These are phyloP conservation scores for Ammodytes marinus DNA, from an alignment of 2,113 vertebrate species.

Conservation along the genomic window DNA sequence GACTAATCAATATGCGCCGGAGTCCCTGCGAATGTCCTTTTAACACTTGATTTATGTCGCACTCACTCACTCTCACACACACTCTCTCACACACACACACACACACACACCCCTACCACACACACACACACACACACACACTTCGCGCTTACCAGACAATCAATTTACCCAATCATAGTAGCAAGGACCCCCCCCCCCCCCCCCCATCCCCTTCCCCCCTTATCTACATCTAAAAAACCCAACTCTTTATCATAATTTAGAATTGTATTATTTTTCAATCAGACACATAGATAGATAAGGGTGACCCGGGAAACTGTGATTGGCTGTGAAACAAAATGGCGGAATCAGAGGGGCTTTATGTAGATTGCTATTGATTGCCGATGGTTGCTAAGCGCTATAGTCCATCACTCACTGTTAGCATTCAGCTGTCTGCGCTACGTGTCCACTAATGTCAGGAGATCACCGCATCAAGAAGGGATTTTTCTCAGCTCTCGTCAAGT, in stretches of 20 bases:
- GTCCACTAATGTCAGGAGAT: slow-evolving; percentile 41
- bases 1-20: slow-evolving; percentile 76
- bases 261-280: too few relatives aligned
- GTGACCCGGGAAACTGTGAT: too few relatives aligned
- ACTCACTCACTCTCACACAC: background rate
- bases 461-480: slow-evolving; percentile 48
- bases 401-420: slow-evolving; percentile 51
- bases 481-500: slow-evolving; percentile 27
- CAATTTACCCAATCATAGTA: slow-evolving; percentile 65
- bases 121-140: slow-evolving; percentile 51
- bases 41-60: slow-evolving; percentile 78
- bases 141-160: slow-evolving; percentile 49
- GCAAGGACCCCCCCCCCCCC: background rate
- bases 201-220: too few relatives aligned
- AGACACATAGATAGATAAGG: too few relatives aligned
- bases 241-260: too few relatives aligned
- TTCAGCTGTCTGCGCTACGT: slow-evolving; percentile 10
- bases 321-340: too few relatives aligned
- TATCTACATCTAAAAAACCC: too few relatives aligned
- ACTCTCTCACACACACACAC: slow-evolving; percentile 48
- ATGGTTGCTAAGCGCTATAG: background rate
- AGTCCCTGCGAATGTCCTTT: slow-evolving; percentile 71
- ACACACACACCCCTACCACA: background rate
- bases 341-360: slow-evolving; percentile 10
- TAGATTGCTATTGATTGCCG: slow-evolving; percentile 41